A percentile compares a stretch with the other conserved stretches of the same genome.
Conservation (phyloP, 2,113 vertebrate species). For the Coptodon rendalli region DNA sequence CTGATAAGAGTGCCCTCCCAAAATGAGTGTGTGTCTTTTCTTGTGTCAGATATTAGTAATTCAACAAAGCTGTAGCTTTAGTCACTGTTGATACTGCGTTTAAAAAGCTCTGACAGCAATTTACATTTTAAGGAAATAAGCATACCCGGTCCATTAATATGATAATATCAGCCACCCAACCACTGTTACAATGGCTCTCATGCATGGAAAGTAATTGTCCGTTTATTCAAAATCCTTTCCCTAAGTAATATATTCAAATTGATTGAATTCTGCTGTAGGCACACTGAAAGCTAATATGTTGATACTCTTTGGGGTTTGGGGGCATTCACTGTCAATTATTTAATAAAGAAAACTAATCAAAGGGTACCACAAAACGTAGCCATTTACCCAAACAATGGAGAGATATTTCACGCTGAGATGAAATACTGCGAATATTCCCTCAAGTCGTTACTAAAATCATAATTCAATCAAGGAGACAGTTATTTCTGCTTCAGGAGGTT, state of each 20-base stretch:
- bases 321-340: slow-evolving; percentile 34
- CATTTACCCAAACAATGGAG: slow-evolving; percentile 32
- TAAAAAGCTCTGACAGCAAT: not conserved
- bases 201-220: slow-evolving; percentile 24
- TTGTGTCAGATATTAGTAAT: not conserved
- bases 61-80: not conserved
- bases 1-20: not conserved
- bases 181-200: slow-evolving; percentile 9
- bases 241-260: not conserved
- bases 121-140: slow-evolving; percentile 24
- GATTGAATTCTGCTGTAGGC: not conserved
- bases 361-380: slow-evolving; percentile 24
- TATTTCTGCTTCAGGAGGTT: not conserved
- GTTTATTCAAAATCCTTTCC: slow-evolving; percentile 20
- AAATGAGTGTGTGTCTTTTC: not conserved
- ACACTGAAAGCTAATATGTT: not conserved
- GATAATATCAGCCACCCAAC: slow-evolving; percentile 28
- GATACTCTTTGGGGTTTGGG: not conserved
- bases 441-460: slow-evolving; percentile 12
- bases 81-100: not conserved
- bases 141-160: slow-evolving; percentile 29
- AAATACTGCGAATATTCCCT: slow-evolving; percentile 13
- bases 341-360: slow-evolving; percentile 47
- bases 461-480: slow-evolving; percentile 28
- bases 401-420: not conserved